Evolutionary conservation across 2,888 invertebrate genomes (phyloP), one percentile per base, ranked within the genome.

Genomic region (Agrochola macilenta): DNA sequence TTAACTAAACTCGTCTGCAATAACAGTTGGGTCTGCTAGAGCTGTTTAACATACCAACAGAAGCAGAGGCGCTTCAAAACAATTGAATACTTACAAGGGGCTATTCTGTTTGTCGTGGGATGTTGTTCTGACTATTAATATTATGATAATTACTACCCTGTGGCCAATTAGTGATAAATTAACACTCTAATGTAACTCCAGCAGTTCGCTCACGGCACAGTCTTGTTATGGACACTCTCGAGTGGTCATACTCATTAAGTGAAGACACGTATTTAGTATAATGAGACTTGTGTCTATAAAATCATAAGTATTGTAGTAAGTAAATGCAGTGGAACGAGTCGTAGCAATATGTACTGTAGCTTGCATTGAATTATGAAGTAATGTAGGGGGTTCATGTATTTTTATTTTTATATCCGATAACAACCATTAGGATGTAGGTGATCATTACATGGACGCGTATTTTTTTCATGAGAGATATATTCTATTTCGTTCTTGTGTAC

Each of bases 321-420:
- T 90, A 88, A 88, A 83, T 78, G 88, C 89, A 85, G 86, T 84
- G 82, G 81, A 43, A 88, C 83, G 83, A 85, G 79, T 83, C 87
- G 85, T 87, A 88, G 85, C 87, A 90, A 89, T 90, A 87, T 91
- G 90, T 89, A 86, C 78, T 86, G 87, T 91, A 91, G 90, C 83
- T 89, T 83, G 85, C 87, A 88, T 82, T 84, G 63, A 70, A 69
- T 81, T 88, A 87, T 87, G 81, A 86, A 87, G 74, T 89, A 87
- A 85, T 78, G 66, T 88, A 87, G 87, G 88, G 87, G 89, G 88
- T 89, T 91, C 92, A 91, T 91, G 90, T 95, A 95, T 95, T 95
- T 95, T 95, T 95, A 95, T 95, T 95, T 95, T 95, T 96, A 95
- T 95, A 95, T 95, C 91, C 89, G 92, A 91, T 91, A 90, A 90